Evolutionary conservation across 2,113 vertebrate species (phyloP), one percentile per base, ranked within the genome.

Genomic region (Malurus melanocephalus): DNA sequence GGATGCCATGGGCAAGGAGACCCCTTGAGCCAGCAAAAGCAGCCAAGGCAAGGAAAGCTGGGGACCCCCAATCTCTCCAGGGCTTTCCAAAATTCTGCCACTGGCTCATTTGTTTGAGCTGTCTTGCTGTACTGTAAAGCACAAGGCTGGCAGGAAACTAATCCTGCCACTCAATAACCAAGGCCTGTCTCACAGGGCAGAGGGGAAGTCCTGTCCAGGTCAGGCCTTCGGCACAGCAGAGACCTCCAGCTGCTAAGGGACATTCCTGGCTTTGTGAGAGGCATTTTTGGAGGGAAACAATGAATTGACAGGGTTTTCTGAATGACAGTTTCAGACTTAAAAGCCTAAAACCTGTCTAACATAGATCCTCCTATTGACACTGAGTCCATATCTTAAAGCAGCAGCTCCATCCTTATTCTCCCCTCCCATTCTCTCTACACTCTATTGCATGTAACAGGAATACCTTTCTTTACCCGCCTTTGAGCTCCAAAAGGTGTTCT

Each of bases 391-490:
- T 61, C 53, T 74, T 51, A 51, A 3, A 85, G 48, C 71, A 89
- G 35, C 83, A 84, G 60, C 78, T 62, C 56, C 32, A 6, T 61
- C 40, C 48, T 80, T 59, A 5, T 21, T 80, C 35, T 62, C 42
- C 61, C 26, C 43, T 33, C 27, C 59, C 43, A 17, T 80, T 85
- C 45, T n/a, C 43, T 85, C 45, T 45, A 11, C 3, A 1, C 16
- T 72, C 16, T 72, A 51, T 45, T 78, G 55, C 16, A 14, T 3
- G 1, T 67, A 79, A n/a, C 42, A 78, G 55, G 20, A 75, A 60
- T 61, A 42, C 48, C 24, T 81, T 94, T 77, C 56, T 49, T 73
- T 53, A 80, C 55, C 71, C 64, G n/a, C 53, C 53, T 90, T 88
- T 62, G 43, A 84, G 67, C 52, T 82, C 59, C 38, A 30, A 56